Percentiles rank a stretch among this genome's conserved stretches.
Evolutionary conservation across 2,888 invertebrate species (phyloP).

Genomic region (Mesorhabditis sp.): DNA sequence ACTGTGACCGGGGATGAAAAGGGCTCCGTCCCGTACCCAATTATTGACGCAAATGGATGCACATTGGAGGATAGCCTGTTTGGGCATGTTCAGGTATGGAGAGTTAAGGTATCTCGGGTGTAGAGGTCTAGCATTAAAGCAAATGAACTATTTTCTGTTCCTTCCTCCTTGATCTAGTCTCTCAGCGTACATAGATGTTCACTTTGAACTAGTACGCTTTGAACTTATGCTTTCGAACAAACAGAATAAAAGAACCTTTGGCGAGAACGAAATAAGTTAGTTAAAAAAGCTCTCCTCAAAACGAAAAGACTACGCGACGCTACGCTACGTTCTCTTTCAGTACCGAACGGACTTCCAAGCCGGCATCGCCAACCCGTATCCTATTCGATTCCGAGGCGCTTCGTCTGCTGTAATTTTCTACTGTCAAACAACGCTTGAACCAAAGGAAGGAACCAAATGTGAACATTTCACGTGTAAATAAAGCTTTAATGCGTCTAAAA

Average conservation of each 20-base stretch:
- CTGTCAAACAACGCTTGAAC: conserved; percentile 45
- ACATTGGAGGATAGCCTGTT: conserved; percentile 48
- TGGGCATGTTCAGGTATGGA: conserved; percentile 44
- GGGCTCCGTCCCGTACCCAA: conserved; percentile 37
- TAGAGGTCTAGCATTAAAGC: too few species aligned
- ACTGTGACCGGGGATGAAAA: conserved; percentile 42
- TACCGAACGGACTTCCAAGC: conserved; percentile 48
- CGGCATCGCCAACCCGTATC: conserved; percentile 53
- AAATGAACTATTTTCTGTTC: too few species aligned
- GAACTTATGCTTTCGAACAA: too few species aligned
- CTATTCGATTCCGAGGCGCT: conserved; percentile 51
- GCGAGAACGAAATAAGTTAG: too few species aligned
- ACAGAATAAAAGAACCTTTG: too few species aligned
- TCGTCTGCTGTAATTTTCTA: conserved; percentile 45
- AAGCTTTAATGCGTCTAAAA: too few species aligned
- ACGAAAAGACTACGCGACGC: too few species aligned
- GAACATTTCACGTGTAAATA: conserved; percentile 15
- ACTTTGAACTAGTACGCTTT: too few species aligned
- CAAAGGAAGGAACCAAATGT: conserved; percentile 25
- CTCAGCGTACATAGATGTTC: too few species aligned
- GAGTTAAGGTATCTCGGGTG: too few species aligned
- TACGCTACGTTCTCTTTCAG: conserved; percentile 24
- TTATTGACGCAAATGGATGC: conserved; percentile 50
- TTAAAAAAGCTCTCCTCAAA: too few species aligned
- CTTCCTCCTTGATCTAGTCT: too few species aligned